Percentiles rank a stretch among this genome's conserved stretches.
phyloP scores from a whole-genome alignment of 2,888 invertebrate genomes.

The Pediacus dermestoides region DNA sequence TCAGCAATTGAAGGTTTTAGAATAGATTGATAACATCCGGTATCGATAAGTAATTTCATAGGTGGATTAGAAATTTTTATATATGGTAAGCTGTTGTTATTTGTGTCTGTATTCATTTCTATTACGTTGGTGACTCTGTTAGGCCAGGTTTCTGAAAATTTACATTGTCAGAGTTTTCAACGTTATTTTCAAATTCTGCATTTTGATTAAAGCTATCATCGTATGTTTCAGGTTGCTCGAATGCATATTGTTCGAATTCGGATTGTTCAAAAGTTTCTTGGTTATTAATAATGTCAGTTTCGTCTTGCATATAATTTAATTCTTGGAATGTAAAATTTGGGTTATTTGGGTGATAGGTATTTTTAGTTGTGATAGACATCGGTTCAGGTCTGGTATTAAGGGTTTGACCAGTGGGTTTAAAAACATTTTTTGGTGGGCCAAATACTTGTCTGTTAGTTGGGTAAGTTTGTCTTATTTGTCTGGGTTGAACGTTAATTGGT shows the following conservation, averaged over 20 bases:
- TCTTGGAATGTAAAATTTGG: too few relatives aligned
- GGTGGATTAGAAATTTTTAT: conserved; percentile 14
- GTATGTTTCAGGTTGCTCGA: too few relatives aligned
- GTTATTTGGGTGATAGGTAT: too few relatives aligned
- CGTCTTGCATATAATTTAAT: too few relatives aligned
- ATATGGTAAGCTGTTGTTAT: conserved; percentile 13
- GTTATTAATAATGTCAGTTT: conserved; percentile 8
- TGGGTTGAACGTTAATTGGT: conserved; percentile 10
- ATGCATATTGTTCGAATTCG: too few relatives aligned
- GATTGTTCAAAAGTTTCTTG: conserved; percentile 2
- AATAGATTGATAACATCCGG: conserved; percentile 16
- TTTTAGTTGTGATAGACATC: conserved; percentile 9
- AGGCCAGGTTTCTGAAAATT: too few relatives aligned
- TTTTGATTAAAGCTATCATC: too few relatives aligned
- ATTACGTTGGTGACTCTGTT: too few relatives aligned
- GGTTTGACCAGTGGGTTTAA: conserved; percentile 12
- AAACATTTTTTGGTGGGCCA: conserved; percentile 11
- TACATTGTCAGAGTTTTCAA: conserved; percentile 11
- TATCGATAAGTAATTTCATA: conserved; percentile 15
- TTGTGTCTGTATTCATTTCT: conserved; percentile 4
- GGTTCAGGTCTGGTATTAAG: conserved; percentile 2
- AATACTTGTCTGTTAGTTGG: conserved; percentile 12
- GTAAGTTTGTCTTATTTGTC: conserved; percentile 2
- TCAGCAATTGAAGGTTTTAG: conserved; percentile 17
- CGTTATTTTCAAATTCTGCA: conserved; percentile 10